Evolutionary conservation across 2,113 vertebrate genomes (phyloP).

Genomic region (Hymenochirus boettgeri): DNA sequence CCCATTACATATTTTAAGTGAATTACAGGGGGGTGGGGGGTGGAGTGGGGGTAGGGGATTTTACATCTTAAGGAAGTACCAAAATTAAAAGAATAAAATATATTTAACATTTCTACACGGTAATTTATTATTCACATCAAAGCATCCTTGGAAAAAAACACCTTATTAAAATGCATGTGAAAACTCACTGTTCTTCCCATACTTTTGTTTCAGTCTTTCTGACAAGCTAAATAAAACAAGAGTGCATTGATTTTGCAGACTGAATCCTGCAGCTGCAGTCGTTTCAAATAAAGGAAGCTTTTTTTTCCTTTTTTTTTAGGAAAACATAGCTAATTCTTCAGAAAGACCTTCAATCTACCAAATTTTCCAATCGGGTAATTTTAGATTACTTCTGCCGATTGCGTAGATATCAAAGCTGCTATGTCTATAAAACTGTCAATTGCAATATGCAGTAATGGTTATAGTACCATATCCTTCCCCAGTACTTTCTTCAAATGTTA

Average conservation of each 20-base stretch:
- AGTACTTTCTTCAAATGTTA: conserved; percentile 32
- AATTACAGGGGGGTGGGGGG: too few relatives aligned
- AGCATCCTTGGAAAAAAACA: conserved; percentile 40
- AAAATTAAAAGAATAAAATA: conserved; percentile 20
- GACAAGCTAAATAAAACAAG: conserved; percentile 50
- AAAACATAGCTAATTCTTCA: conserved; percentile 51
- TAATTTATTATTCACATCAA: conserved; percentile 30
- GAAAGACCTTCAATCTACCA: conserved; percentile 53
- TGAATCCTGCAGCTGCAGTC: conserved; percentile 47
- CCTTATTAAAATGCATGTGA: conserved; percentile 56
- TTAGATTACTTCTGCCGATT: conserved; percentile 51
- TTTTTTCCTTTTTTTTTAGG: conserved; percentile 51
- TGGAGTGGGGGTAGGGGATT: too few relatives aligned
- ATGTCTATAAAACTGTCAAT: conserved; percentile 54
- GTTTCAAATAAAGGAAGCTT: conserved; percentile 45
- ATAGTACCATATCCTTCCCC: conserved; percentile 36
- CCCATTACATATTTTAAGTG: conserved; percentile 7
- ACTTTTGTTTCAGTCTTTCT: conserved; percentile 55
- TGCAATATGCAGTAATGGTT: conserved; percentile 34
- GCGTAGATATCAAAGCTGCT: conserved; percentile 49
- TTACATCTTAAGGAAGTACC: too few relatives aligned
- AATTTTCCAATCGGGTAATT: conserved; percentile 49
- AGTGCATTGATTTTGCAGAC: conserved; percentile 56
- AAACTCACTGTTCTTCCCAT: conserved; percentile 52
- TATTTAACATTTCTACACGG: conserved; percentile 22